Percentiles rank a stretch among this genome's conserved stretches.
Evolutionary conservation across 2,797 vertebrate species (phyloP).

Genomic region (Melanotaenia maccullochi): DNA sequence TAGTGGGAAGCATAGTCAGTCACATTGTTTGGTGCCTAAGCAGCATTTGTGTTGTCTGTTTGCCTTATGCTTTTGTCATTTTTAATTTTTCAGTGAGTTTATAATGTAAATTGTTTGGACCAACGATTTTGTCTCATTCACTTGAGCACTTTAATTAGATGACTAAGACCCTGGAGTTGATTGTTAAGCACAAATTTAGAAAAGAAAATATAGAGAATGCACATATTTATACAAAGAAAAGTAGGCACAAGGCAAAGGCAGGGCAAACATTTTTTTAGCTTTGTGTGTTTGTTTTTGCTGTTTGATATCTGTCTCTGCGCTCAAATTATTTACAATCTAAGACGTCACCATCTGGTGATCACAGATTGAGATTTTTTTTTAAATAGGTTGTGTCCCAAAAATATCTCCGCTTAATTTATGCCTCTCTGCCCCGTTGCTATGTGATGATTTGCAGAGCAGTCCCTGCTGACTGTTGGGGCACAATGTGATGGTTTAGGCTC

Average conservation of each 20-base stretch:
- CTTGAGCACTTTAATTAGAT: conserved; percentile 75
- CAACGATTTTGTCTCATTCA: conserved; percentile 56
- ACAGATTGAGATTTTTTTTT: not conserved
- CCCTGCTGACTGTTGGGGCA: not conserved
- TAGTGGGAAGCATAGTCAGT: conserved; percentile 63
- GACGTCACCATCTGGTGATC: not conserved
- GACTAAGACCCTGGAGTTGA: conserved; percentile 74
- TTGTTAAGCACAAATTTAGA: conserved; percentile 42
- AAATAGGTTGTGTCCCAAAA: not conserved
- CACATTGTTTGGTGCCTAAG: conserved; percentile 72
- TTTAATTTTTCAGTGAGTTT: conserved; percentile 27
- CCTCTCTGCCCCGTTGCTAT: not conserved
- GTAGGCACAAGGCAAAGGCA: conserved; percentile 28
- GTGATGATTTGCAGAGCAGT: not conserved
- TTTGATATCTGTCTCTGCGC: not conserved
- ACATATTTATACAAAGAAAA: not conserved
- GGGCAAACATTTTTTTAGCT: not conserved
- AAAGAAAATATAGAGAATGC: conserved; percentile 8
- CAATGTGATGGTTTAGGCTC: not conserved
- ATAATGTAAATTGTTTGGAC: conserved; percentile 40
- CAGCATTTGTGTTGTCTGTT: conserved; percentile 62
- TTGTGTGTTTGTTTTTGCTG: not conserved
- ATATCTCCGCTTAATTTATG: not conserved
- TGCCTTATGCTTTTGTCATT: conserved; percentile 62
- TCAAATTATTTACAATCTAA: not conserved